phyloP scores from a whole-genome alignment of 2,113 vertebrate genomes.

The Zosterops borbonicus region DNA sequence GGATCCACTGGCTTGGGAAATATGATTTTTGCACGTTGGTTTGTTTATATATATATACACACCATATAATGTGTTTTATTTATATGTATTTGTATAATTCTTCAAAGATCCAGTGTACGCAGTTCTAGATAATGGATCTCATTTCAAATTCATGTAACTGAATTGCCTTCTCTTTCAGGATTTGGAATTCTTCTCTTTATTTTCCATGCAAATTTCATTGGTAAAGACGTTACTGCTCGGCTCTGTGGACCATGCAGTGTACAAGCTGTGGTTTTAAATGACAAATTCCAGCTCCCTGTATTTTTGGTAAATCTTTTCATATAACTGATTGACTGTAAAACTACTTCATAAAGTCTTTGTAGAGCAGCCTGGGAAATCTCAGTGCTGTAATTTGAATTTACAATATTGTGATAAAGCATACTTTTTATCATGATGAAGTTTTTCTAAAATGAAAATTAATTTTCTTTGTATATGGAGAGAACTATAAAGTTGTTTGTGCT shows the following conservation, averaged over 20 bases:
- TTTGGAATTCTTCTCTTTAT: conserved; percentile 92
- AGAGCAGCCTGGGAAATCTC: not conserved
- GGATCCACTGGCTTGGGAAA: not conserved
- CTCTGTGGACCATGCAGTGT: conserved; percentile 94
- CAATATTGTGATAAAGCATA: not conserved
- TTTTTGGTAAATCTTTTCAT: conserved; percentile 83
- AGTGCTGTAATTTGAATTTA: not conserved
- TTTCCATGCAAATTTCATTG: conserved; percentile 91
- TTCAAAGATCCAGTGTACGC: not conserved
- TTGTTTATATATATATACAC: not conserved
- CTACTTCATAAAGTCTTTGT: not conserved
- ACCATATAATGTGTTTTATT: not conserved
- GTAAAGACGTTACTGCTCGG: conserved; percentile 85
- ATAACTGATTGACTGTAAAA: not conserved
- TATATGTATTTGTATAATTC: not conserved
- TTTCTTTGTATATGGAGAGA: not conserved
- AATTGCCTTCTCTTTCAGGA: conserved; percentile 71
- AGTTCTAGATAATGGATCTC: not conserved
- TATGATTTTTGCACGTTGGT: not conserved
- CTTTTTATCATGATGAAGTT: not conserved
- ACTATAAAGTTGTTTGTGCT: not conserved
- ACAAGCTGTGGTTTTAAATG: conserved; percentile 93
- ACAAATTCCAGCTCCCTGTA: conserved; percentile 96
- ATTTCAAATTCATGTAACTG: not conserved
- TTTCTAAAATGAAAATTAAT: not conserved